Conservation (phyloP, 2,113 vertebrate species). For the Zosterops lateralis region DNA sequence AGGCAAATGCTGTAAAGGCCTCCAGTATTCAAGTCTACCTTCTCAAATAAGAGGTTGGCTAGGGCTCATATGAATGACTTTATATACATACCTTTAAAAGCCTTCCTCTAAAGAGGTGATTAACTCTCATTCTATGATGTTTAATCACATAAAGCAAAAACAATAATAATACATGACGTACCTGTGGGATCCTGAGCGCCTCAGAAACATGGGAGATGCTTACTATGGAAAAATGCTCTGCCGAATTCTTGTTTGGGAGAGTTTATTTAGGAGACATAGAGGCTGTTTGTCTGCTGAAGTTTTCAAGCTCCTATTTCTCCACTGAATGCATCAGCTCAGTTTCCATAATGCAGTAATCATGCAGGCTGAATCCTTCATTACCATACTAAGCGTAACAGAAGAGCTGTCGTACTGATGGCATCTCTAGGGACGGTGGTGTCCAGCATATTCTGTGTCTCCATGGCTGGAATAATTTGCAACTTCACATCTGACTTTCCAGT, state of each 20-base stretch:
- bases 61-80: neutral
- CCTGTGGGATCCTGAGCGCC: conserved; percentile 18
- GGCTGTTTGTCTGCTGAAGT: neutral
- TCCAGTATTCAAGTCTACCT: neutral
- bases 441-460: neutral
- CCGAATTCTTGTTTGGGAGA: neutral
- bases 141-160: neutral
- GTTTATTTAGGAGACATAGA: neutral
- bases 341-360: neutral
- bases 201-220: neutral
- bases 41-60: neutral
- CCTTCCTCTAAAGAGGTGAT: neutral
- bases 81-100: neutral
- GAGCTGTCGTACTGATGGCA: neutral
- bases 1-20: neutral
- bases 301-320: conserved; percentile 17
- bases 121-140: neutral
- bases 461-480: neutral
- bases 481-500: neutral
- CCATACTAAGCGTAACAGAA: neutral
- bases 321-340: neutral
- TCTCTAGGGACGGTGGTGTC: neutral
- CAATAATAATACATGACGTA: neutral
- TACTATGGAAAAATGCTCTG: neutral
- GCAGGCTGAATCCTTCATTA: neutral